Evolutionary conservation across 1,140 invertebrate genomes (phyloP), one percentile per base, ranked within the genome.

Genomic region (Latrodectus geometricus): DNA sequence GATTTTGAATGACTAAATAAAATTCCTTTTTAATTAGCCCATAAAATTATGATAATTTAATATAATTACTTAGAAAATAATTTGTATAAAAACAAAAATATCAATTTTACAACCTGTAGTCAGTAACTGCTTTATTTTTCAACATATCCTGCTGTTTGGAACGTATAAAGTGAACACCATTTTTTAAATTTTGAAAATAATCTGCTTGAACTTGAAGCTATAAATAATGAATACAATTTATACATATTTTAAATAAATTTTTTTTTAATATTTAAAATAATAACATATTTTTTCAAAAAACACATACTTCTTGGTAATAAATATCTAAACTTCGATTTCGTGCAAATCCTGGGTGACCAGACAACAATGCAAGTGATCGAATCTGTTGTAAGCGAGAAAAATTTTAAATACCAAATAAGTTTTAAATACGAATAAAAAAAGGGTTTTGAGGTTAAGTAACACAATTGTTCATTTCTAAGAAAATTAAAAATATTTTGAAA

Each of bases 271-370:
- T 20, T 20, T 48, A 50, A 73, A 73, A 73, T n/a, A 11, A 21
- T 5, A 69, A 23, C 1, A 4, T 7, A 11, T 4, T 70, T 21
- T n/a, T 21, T 17, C 68, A 4, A 3, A 35, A 20, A 14, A 70
- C 4, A 69, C 65, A 49, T 69, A 79, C 77, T 20, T 68, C 49
- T 66, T 79, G 17, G 68, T 79, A 79, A 69, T 79, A 79, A 0
- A 17, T 17, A 17, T 68, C 65, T 68, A 79, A 92, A 8, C 89
- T 86, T 0, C 89, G 84, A 72, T 91, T 90, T 52, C 90, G 89
- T 83, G 92, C 90, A 54, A 89, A 89, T 12, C 91, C 90, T 12
- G 93, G 92, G 65, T 93, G 91, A 0, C 93, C 93, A 21, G 94
- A 90, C 90, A 93, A 92, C 17, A 93, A 87, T 15, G 89, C 87